Base-by-base conservation (phyloP, 37 sponge, comb jelly and placozoan species). In the Axinella damicornis region DNA sequence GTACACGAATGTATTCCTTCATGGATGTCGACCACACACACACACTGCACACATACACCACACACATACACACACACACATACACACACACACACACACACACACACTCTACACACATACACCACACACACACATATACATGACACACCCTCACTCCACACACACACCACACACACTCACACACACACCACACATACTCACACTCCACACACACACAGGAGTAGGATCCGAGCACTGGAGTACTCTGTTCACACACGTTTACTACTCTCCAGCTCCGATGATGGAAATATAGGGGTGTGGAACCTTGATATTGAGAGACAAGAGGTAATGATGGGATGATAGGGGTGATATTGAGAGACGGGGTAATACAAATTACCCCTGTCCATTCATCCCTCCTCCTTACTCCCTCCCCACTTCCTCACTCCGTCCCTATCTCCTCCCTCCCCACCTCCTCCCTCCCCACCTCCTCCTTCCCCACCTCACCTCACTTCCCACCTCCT, bases 221-320 rank as follows among this genome's bases (percentile, higher is more conserved):
- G 73, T 24, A 89, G 82, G 57, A 67, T 98, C 0, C 71, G 76
- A 25, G 70, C 88, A 20, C 80, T 99, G 5, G 77, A 57, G 22
- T 99, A 91, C 64, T 87, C 87, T 0, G 31, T 68, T 17, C 71
- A 83, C 54, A 61, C 89, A 2, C 56, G 86, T 21, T 89, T 88
- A 70, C 85, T 98, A 25, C 40, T 99, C 41, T 97, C 97, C 61
- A 82, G 77, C 28, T 85, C 87, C 15, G 91, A 91, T 0, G 97
- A 97, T 40, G 85, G 85, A 6, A 65, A 57, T 66, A 57, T 99
- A 66, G 92, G 88, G 15, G 78, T 95, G 30, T 99, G 99, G 99
- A 89, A 95, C 62, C 31, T 99, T 77, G 75, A 84, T 30, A 73
- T 74, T 9, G 89, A 92, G 31, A 86, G 96, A 78, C 82, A 87